Percentiles rank a stretch among this genome's conserved stretches.
Evolutionary conservation across 2,888 invertebrate species (phyloP).

Genomic region (Cryptus armator): DNA sequence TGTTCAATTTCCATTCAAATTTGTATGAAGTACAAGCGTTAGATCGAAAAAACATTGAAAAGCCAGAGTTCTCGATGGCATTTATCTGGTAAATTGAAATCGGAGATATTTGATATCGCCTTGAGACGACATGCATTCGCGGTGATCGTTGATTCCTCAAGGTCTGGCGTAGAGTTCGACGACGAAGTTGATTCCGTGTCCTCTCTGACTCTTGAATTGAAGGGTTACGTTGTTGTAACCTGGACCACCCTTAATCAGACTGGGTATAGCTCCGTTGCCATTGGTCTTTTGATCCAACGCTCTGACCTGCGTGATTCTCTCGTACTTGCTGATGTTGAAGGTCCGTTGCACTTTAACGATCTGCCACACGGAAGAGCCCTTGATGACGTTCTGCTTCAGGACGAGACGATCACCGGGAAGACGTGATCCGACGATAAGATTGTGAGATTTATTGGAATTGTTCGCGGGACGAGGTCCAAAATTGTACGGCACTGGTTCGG

Average conservation of each 20-base stretch:
- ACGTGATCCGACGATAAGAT: constrained; percentile 76
- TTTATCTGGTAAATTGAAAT: neutral
- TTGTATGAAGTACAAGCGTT: neutral
- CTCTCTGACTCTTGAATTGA: constrained; percentile 85
- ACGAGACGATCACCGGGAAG: constrained; percentile 73
- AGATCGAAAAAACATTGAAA: no score
- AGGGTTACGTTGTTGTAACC: constrained; percentile 81
- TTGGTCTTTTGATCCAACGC: constrained; percentile 84
- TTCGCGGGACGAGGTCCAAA: neutral
- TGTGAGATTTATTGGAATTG: constrained; percentile 68
- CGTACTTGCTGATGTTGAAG: constrained; percentile 71
- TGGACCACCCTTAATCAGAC: constrained; percentile 84
- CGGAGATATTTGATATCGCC: neutral
- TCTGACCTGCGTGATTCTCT: constrained; percentile 82
- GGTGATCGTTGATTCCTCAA: neutral
- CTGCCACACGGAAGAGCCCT: constrained; percentile 75
- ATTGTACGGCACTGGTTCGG: neutral
- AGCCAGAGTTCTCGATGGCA: neutral
- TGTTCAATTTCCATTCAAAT: neutral
- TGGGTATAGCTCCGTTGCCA: constrained; percentile 85
- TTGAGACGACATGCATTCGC: neutral
- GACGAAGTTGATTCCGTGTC: constrained; percentile 85
- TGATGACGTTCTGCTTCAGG: constrained; percentile 71
- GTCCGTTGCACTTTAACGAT: constrained; percentile 71
- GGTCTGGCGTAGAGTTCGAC: constrained; percentile 83